phyloP scores from a whole-genome alignment of 2,113 vertebrate species.

The Hyaena hyaena region DNA sequence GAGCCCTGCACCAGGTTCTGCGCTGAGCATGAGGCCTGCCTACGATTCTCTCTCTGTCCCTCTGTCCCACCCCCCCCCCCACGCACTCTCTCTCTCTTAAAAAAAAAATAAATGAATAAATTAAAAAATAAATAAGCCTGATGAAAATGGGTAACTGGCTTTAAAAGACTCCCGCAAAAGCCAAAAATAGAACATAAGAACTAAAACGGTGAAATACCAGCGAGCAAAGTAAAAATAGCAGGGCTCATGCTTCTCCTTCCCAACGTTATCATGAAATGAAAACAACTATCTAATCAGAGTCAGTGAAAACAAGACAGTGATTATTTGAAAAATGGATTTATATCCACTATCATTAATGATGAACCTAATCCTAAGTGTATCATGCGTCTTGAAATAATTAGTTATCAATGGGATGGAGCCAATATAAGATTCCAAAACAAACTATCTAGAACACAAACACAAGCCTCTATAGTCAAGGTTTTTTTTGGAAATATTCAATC shows the following conservation, averaged over 20 bases:
- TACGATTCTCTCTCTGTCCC: too few relatives aligned
- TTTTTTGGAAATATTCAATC: background rate
- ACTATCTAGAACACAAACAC: background rate
- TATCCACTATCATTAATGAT: background rate
- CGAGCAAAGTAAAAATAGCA: background rate
- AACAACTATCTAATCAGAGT: background rate
- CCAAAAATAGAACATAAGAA: background rate
- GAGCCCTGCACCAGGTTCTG: too few relatives aligned
- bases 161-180: background rate
- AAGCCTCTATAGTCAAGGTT: background rate
- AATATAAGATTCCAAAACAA: background rate
- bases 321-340: background rate
- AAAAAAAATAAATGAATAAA: too few relatives aligned
- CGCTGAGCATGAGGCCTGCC: too few relatives aligned
- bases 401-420: background rate
- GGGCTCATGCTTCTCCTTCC: background rate
- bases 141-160: background rate
- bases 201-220: background rate
- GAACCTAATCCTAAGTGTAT: background rate
- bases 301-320: background rate
- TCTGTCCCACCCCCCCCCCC: too few relatives aligned
- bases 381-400: background rate
- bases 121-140: background rate
- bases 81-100: too few relatives aligned
- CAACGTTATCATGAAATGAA: background rate